These are phyloP conservation scores for Arrhopalites spinosus DNA, from an alignment of 2,888 invertebrate species.

Conservation along the genomic window DNA sequence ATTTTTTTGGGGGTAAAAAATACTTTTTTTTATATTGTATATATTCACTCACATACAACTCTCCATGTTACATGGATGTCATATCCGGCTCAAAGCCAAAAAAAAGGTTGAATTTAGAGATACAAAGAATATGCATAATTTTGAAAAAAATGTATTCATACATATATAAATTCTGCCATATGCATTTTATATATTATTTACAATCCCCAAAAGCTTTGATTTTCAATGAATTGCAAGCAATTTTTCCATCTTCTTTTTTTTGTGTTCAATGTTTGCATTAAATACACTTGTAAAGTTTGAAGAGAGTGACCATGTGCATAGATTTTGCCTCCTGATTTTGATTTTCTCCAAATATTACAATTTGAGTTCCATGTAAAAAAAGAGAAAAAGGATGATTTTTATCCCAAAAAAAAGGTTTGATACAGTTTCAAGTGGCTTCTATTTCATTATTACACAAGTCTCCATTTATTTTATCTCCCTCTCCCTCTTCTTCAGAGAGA, in stretches of 20 bases:
- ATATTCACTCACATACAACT: background rate
- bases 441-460: too few species aligned
- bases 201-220: background rate
- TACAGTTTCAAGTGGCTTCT: background rate
- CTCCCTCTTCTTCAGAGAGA: too few species aligned
- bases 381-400: background rate
- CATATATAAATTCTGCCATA: background rate
- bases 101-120: background rate
- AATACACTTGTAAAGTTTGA: too few species aligned
- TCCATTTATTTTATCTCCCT: too few species aligned
- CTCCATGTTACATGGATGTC: background rate
- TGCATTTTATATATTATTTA: background rate
- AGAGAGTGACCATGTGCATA: background rate
- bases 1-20: slow-evolving; percentile 1
- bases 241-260: background rate
- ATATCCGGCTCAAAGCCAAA: background rate
- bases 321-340: background rate
- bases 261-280: background rate
- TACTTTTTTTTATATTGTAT: background rate
- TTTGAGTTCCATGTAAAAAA: background rate
- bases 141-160: background rate
- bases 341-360: background rate
- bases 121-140: slow-evolving; percentile 1
- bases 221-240: background rate
- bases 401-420: slow-evolving; percentile 3